Percentiles rank a stretch among this genome's conserved stretches.
Evolutionary conservation across 2,797 vertebrate genomes (phyloP).

Genomic region (Anisognathus igniventris): DNA sequence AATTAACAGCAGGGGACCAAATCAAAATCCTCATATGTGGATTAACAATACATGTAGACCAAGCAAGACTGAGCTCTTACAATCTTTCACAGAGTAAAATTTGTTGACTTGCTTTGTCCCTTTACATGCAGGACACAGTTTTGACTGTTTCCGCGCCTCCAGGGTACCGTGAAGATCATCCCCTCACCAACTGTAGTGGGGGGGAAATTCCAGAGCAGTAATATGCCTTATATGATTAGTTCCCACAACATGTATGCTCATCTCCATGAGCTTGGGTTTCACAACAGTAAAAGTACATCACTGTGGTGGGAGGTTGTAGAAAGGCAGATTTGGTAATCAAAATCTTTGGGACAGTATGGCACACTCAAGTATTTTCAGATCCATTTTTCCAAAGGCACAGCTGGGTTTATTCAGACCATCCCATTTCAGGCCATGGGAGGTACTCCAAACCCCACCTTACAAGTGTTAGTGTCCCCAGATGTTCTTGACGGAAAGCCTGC

Average conservation of each 20-base stretch:
- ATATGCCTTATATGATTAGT: accelerated
- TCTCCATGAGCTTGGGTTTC: neutral
- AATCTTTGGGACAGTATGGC: neutral
- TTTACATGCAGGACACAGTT: accelerated
- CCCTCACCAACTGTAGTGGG: accelerated
- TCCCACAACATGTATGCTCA: neutral
- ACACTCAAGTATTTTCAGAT: neutral
- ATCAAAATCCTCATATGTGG: neutral
- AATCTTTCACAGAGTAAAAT: neutral
- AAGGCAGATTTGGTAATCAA: neutral
- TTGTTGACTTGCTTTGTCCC: neutral
- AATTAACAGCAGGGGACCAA: neutral
- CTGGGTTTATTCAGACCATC: neutral
- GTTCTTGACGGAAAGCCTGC: neutral
- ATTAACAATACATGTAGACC: neutral
- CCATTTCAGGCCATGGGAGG: accelerated
- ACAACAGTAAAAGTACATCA: neutral
- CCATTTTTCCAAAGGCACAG: neutral
- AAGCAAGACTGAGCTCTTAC: neutral
- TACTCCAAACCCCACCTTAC: neutral
- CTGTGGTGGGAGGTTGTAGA: accelerated
- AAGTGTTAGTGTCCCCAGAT: neutral
- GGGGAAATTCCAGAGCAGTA: neutral
- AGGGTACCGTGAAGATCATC: neutral
- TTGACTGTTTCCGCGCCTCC: accelerated